Conservation (phyloP, 2,888 invertebrate genomes). For the Lepeophtheirus nordmannii region DNA sequence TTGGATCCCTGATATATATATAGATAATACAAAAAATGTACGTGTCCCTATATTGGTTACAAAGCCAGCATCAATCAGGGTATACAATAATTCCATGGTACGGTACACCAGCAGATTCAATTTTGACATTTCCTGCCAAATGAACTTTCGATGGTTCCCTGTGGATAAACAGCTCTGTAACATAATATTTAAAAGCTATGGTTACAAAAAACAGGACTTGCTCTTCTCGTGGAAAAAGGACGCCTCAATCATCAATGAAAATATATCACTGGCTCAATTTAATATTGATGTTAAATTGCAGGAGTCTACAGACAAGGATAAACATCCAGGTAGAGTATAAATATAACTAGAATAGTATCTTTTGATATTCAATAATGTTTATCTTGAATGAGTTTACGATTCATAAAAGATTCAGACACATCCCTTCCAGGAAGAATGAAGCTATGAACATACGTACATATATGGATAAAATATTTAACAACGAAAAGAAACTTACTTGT, state of each 20-base stretch:
- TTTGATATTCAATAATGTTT: no score
- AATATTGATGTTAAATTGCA: neutral
- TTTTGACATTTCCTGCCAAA: slow-evolving; percentile 10
- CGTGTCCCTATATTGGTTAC: neutral
- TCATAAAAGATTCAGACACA: no score
- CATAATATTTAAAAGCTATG: slow-evolving; percentile 5
- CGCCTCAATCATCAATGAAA: neutral
- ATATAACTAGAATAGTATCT: no score
- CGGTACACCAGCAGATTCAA: slow-evolving; percentile 10
- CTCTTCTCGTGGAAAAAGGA: neutral
- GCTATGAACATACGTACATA: no score
- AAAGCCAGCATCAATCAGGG: slow-evolving; percentile 2
- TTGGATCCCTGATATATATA: slow-evolving; percentile 17
- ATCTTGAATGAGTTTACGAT: no score
- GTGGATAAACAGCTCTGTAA: slow-evolving; percentile 13
- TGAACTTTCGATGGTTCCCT: slow-evolving; percentile 14
- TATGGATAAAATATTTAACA: no score
- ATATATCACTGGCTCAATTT: slow-evolving; percentile 16
- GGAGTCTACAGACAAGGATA: neutral
- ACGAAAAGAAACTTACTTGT: no score
- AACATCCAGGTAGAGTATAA: neutral
- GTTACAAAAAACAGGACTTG: neutral
- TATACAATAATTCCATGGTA: neutral
- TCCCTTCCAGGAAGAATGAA: no score
- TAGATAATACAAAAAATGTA: slow-evolving; percentile 3